Evolutionary conservation across 2,797 vertebrate genomes (phyloP).

Genomic region (Enteromius paludinosus): DNA sequence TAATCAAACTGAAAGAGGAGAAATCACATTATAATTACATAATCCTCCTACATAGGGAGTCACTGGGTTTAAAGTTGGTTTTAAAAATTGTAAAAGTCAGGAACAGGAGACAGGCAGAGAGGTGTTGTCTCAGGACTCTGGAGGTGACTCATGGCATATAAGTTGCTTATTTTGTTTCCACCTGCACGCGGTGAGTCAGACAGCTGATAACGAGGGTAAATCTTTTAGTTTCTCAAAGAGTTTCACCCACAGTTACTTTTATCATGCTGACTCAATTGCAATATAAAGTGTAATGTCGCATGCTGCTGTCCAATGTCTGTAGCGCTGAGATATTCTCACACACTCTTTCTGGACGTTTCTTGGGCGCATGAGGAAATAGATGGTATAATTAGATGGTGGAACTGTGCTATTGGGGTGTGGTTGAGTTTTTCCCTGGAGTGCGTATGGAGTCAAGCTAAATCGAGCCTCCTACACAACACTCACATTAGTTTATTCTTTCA

Average conservation of each 20-base stretch:
- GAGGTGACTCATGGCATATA: conserved; percentile 67
- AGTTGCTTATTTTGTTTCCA: conserved; percentile 59
- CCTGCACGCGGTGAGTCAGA: conserved; percentile 66
- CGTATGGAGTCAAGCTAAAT: conserved; percentile 59
- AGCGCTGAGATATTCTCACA: background rate
- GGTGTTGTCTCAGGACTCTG: conserved; percentile 54
- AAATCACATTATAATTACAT: conserved; percentile 55
- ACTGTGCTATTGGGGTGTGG: conserved; percentile 47
- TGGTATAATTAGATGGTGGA: conserved; percentile 55
- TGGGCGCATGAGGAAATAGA: background rate
- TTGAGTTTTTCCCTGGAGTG: conserved; percentile 43
- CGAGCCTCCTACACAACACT: conserved; percentile 58
- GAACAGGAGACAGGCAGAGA: conserved; percentile 18
- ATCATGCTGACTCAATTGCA: conserved; percentile 26
- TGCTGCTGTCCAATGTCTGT: background rate
- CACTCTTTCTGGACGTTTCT: conserved; percentile 6
- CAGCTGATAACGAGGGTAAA: conserved; percentile 56
- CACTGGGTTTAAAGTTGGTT: conserved; percentile 40
- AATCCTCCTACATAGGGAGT: conserved; percentile 43
- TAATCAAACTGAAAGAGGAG: conserved; percentile 49
- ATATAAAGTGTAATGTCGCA: background rate
- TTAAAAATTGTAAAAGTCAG: conserved; percentile 50
- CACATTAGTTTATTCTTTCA: conserved; percentile 61
- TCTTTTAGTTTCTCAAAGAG: conserved; percentile 53
- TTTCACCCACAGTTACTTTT: conserved; percentile 28